Conservation (phyloP, 2,797 vertebrate genomes). For the Babyrousa celebensis region DNA sequence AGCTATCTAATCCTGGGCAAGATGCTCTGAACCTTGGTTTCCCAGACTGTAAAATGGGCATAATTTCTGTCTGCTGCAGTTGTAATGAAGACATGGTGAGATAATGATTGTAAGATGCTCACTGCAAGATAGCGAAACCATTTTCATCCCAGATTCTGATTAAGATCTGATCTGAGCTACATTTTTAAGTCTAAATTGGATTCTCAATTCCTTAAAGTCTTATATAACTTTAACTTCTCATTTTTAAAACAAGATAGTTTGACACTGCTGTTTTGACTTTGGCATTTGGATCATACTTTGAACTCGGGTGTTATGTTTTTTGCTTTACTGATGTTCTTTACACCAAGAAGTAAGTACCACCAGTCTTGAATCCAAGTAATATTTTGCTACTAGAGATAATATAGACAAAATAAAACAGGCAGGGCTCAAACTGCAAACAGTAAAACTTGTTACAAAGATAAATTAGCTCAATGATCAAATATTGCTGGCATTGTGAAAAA, state of each 20-base stretch:
- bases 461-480: slow-evolving; percentile 62
- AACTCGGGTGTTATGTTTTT: slow-evolving; percentile 41
- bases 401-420: slow-evolving; percentile 50
- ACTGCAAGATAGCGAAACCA: no score
- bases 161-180: neutral
- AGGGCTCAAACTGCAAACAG: neutral
- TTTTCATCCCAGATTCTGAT: neutral
- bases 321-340: slow-evolving; percentile 37
- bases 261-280: neutral
- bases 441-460: slow-evolving; percentile 48
- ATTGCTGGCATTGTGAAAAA: slow-evolving; percentile 41
- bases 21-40: neutral
- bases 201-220: neutral
- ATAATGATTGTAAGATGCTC: neutral
- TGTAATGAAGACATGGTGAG: neutral
- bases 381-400: slow-evolving; percentile 29
- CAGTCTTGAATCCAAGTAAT: slow-evolving; percentile 37
- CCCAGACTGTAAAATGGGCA: neutral
- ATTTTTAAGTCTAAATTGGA: neutral
- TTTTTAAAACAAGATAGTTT: slow-evolving; percentile 28
- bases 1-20: neutral
- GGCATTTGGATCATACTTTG: neutral
- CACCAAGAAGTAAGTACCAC: slow-evolving; percentile 47
- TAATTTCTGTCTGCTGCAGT: neutral
- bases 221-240: neutral